Percentiles rank a stretch among this genome's conserved stretches.
phyloP scores from a whole-genome alignment of 2,888 invertebrate species.

The Eurytoma californica region DNA sequence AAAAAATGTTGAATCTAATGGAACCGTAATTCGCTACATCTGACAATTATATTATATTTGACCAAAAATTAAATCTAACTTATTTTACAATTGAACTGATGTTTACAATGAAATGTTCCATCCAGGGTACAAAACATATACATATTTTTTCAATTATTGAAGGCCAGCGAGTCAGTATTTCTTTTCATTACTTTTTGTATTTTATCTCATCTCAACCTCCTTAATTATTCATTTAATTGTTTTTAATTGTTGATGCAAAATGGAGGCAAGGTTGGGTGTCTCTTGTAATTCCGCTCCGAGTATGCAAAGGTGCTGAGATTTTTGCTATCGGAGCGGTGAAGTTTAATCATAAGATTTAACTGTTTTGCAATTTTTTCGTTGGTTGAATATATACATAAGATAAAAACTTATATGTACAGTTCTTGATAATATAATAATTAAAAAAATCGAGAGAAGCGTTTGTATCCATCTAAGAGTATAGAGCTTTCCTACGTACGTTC shows the following conservation, averaged over 20 bases:
- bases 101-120: conserved; percentile 52
- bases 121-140: conserved; percentile 47
- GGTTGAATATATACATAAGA: conserved; percentile 55
- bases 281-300: conserved; percentile 33
- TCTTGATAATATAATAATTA: conserved; percentile 53
- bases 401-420: conserved; percentile 55
- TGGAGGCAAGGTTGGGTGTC: conserved; percentile 34
- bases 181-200: conserved; percentile 51
- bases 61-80: conserved; percentile 49
- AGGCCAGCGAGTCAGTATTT: conserved; percentile 56
- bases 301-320: conserved; percentile 40
- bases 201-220: conserved; percentile 38
- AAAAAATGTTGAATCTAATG: conserved; percentile 42
- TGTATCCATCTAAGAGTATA: conserved; percentile 55
- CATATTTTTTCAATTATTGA: conserved; percentile 43
- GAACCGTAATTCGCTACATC: conserved; percentile 48
- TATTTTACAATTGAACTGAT: conserved; percentile 33
- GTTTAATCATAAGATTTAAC: conserved; percentile 49
- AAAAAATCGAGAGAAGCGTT: conserved; percentile 49
- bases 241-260: conserved; percentile 49
- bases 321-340: conserved; percentile 51
- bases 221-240: conserved; percentile 36
- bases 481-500: conserved; percentile 57
- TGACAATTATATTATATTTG: conserved; percentile 35
- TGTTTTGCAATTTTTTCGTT: conserved; percentile 56